A percentile compares a stretch with the other conserved stretches of the same genome.
Evolutionary conservation across 2,888 invertebrate genomes (phyloP).

Genomic region (Prosapia bicincta): DNA sequence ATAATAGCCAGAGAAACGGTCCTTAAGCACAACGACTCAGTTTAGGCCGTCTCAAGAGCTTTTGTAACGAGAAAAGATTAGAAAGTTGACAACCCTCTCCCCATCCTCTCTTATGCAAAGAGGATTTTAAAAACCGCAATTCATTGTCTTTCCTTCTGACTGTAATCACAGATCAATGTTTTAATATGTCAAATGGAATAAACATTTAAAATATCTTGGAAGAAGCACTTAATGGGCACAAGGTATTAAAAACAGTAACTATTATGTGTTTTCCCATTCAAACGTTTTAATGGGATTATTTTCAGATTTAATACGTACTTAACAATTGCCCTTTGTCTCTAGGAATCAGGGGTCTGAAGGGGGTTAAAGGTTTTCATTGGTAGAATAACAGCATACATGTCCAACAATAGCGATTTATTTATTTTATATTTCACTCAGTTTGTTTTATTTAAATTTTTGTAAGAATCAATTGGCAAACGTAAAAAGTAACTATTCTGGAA

Average conservation of each 20-base stretch:
- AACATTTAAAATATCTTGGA: background rate
- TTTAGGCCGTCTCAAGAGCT: background rate
- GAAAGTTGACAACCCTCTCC: slow-evolving; percentile 22
- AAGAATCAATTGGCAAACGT: no score
- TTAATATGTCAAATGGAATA: background rate
- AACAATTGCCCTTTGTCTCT: background rate
- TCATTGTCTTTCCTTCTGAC: background rate
- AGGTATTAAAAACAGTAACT: background rate
- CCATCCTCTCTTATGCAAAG: slow-evolving; percentile 23
- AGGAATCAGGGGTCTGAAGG: background rate
- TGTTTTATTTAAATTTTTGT: no score
- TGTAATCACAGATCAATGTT: background rate
- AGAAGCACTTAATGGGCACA: background rate
- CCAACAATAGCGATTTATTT: no score
- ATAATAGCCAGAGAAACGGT: background rate
- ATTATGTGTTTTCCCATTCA: background rate
- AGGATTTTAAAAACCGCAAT: slow-evolving; percentile 30
- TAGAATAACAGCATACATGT: no score
- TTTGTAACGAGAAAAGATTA: slow-evolving; percentile 16
- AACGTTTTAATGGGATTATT: background rate
- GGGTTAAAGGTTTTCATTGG: no score
- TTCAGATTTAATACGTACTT: background rate
- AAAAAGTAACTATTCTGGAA: no score
- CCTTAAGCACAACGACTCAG: background rate
- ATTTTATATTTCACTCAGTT: no score